A percentile compares a stretch with the other conserved stretches of the same genome.
Conservation (phyloP, 2,113 vertebrate genomes). For the Salminus brasiliensis region DNA sequence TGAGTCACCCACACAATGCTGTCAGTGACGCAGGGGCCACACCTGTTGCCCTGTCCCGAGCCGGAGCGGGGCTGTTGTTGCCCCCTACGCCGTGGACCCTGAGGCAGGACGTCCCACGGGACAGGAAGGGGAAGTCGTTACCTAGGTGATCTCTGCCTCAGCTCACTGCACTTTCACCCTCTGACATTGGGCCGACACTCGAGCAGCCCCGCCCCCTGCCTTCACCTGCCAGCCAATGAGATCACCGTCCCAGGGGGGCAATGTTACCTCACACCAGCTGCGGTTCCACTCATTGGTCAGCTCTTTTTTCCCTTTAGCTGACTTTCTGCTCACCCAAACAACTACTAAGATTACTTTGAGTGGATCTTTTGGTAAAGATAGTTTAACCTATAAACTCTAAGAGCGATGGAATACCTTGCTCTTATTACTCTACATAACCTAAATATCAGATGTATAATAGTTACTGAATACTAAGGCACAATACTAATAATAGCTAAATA, state of each 20-base stretch:
- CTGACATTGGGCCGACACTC: slow-evolving; percentile 63
- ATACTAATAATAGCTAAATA: no score
- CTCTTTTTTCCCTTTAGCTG: not conserved
- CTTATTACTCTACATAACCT: no score
- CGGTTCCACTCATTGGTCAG: slow-evolving; percentile 9
- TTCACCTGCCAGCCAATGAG: slow-evolving; percentile 44
- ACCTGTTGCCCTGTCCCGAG: slow-evolving; percentile 40
- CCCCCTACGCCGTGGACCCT: slow-evolving; percentile 35
- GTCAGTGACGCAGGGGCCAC: slow-evolving; percentile 36
- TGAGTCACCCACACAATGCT: slow-evolving; percentile 40
- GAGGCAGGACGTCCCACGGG: slow-evolving; percentile 56
- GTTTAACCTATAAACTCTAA: not conserved
- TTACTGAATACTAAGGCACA: no score
- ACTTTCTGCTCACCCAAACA: not conserved
- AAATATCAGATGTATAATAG: no score
- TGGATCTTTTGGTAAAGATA: not conserved
- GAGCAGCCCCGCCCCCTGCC: slow-evolving; percentile 41
- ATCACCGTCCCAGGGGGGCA: slow-evolving; percentile 11
- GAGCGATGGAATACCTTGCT: no score
- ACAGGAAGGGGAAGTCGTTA: slow-evolving; percentile 79
- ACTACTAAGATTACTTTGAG: not conserved
- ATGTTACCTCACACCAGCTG: slow-evolving; percentile 32
- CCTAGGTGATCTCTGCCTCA: slow-evolving; percentile 67
- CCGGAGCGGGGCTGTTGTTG: slow-evolving; percentile 47
- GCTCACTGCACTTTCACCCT: slow-evolving; percentile 68